Conservation (phyloP, 2,888 invertebrate species). For the Tuberolachnus salignus region DNA sequence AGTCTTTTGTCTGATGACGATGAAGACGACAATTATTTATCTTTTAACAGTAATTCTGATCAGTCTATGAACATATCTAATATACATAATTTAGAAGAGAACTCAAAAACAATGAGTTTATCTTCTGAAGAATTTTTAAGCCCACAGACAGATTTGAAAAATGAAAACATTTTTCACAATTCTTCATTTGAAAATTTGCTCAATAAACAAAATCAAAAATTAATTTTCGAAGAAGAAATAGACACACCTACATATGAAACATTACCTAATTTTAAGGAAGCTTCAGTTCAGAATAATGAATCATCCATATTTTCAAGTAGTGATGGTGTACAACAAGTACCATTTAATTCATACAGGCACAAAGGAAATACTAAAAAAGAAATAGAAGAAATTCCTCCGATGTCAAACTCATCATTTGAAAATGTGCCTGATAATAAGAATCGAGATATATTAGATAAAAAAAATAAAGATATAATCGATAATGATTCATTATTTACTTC, state of each 20-base stretch:
- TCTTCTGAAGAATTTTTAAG: constrained; percentile 41
- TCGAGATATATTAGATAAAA: neutral
- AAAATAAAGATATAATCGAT: neutral
- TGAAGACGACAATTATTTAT: constrained; percentile 18
- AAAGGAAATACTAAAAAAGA: neutral
- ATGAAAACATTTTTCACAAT: constrained; percentile 3
- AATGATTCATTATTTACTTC: neutral
- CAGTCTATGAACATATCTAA: neutral
- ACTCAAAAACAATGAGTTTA: constrained; percentile 2
- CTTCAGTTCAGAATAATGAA: neutral
- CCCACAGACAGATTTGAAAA: neutral
- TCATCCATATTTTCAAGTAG: neutral
- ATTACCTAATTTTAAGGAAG: neutral
- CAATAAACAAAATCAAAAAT: neutral
- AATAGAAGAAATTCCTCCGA: neutral
- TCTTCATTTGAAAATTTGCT: neutral
- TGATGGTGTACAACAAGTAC: neutral
- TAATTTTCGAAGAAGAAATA: neutral
- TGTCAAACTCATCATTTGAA: neutral
- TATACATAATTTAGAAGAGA: neutral
- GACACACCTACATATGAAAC: neutral
- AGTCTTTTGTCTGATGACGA: constrained; percentile 32
- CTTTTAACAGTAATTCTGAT: neutral
- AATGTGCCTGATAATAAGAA: neutral
- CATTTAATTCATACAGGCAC: neutral